Percentiles rank a stretch among this genome's conserved stretches.
phyloP scores from a whole-genome alignment of 2,113 vertebrate genomes.

The Gopherus evgoodei region DNA sequence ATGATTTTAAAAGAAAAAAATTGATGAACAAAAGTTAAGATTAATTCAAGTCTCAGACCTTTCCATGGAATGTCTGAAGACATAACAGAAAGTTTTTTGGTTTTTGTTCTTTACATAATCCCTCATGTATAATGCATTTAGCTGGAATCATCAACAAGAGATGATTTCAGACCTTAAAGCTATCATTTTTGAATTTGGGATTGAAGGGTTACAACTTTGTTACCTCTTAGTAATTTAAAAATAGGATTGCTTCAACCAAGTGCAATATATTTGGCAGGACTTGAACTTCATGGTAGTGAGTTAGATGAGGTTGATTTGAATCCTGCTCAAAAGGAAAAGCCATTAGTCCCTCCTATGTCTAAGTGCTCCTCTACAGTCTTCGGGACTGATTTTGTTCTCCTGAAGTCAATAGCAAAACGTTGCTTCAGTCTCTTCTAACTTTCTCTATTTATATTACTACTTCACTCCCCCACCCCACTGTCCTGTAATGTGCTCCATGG shows the following conservation, averaged over 20 bases:
- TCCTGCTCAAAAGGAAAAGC: neutral
- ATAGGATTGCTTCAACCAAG: neutral
- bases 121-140: neutral
- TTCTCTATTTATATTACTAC: neutral
- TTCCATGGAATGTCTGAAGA: neutral
- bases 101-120: neutral
- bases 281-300: neutral
- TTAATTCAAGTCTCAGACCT: neutral
- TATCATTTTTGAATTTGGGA: neutral
- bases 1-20: neutral
- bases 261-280: neutral
- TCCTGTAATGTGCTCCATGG: neutral
- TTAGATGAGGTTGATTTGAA: neutral
- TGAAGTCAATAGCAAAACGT: neutral
- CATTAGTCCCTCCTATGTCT: neutral
- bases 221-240: neutral
- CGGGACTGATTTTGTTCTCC: neutral
- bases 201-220: neutral
- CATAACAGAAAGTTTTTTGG: fast-evolving
- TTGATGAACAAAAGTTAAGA: neutral
- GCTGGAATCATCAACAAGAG: neutral
- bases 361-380: neutral
- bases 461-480: neutral
- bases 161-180: neutral
- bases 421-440: neutral